Conservation (phyloP, 2,888 invertebrate genomes). For the Agelastica alni region DNA sequence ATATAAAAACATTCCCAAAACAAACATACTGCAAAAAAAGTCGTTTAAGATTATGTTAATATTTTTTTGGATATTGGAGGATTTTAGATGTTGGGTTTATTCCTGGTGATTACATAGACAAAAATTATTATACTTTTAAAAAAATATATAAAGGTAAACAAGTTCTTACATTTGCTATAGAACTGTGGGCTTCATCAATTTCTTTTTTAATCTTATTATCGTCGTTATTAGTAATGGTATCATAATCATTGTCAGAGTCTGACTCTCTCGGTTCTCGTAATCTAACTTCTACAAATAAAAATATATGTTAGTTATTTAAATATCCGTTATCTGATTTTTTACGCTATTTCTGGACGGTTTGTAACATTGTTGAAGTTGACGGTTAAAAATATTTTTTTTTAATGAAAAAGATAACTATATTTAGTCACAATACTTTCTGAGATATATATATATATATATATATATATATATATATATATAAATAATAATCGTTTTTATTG, state of each 20-base stretch:
- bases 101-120: slow-evolving; percentile 37
- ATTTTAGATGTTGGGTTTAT: slow-evolving; percentile 26
- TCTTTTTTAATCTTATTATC: slow-evolving; percentile 59
- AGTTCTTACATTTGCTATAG: slow-evolving; percentile 49
- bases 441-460: too few relatives aligned
- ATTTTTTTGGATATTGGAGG: slow-evolving; percentile 29
- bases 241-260: slow-evolving; percentile 56
- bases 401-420: too few relatives aligned
- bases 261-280: slow-evolving; percentile 20
- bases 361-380: too few relatives aligned
- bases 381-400: too few relatives aligned
- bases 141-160: background rate
- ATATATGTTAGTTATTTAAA: too few relatives aligned
- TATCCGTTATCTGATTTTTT: too few relatives aligned
- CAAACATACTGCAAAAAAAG: slow-evolving; percentile 32
- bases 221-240: slow-evolving; percentile 62
- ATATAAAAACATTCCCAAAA: slow-evolving; percentile 29
- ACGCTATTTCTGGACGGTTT: too few relatives aligned
- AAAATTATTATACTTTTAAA: background rate
- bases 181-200: slow-evolving; percentile 52
- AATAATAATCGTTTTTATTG: too few relatives aligned
- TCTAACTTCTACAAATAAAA: too few relatives aligned
- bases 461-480: too few relatives aligned
- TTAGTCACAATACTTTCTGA: too few relatives aligned
- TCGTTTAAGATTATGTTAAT: slow-evolving; percentile 31